A percentile compares a stretch with the other conserved stretches of the same genome.
phyloP scores from a whole-genome alignment of 2,888 invertebrate species.

The Toxonevra muliebris region DNA sequence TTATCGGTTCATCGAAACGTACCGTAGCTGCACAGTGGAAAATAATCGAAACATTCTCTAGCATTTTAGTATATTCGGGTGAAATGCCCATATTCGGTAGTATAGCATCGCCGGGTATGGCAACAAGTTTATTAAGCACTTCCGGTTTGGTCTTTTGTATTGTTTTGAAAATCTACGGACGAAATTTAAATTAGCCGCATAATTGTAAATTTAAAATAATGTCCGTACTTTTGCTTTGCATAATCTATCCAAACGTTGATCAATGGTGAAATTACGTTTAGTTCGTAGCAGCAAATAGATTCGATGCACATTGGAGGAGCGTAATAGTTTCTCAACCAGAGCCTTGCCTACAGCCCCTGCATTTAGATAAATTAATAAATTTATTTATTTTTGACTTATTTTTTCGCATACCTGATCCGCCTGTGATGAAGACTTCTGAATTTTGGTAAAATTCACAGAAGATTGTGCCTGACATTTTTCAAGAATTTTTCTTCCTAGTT shows the following conservation, averaged over 20 bases:
- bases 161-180: slow-evolving; percentile 42
- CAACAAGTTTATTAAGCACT: slow-evolving; percentile 50
- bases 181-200: neutral
- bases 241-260: slow-evolving; percentile 73
- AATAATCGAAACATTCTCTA: slow-evolving; percentile 72
- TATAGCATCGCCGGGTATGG: slow-evolving; percentile 54
- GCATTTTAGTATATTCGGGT: slow-evolving; percentile 24
- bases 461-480: slow-evolving; percentile 7
- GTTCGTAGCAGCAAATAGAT: slow-evolving; percentile 81
- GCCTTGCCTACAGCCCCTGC: slow-evolving; percentile 89
- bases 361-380: neutral
- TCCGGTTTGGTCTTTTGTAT: slow-evolving; percentile 46
- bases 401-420: slow-evolving; percentile 66
- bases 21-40: slow-evolving; percentile 85
- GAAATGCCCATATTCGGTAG: slow-evolving; percentile 51
- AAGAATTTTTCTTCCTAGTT: no score
- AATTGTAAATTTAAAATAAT: neutral
- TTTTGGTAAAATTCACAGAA: slow-evolving; percentile 71
- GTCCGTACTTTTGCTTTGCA: slow-evolving; percentile 56
- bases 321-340: slow-evolving; percentile 84
- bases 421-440: slow-evolving; percentile 80
- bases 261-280: slow-evolving; percentile 72
- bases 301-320: slow-evolving; percentile 79
- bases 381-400: neutral
- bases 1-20: slow-evolving; percentile 81